Percentiles rank a stretch among this genome's conserved stretches.
phyloP scores from a whole-genome alignment of 2,797 vertebrate genomes.

The Melanotaenia boesemani region DNA sequence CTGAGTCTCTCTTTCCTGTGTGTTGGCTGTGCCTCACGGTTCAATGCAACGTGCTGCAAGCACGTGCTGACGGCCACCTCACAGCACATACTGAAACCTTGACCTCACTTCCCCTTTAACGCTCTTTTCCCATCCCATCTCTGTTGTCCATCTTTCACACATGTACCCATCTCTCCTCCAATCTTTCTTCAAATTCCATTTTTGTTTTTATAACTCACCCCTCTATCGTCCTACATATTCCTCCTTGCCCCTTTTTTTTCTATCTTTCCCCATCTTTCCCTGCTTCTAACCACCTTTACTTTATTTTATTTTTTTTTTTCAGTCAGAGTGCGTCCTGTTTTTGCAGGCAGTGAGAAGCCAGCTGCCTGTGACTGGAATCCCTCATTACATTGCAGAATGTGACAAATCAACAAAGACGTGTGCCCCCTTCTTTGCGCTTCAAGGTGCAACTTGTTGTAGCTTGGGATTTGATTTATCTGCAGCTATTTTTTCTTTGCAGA shows the following conservation, averaged over 20 bases:
- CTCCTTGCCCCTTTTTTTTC: neutral
- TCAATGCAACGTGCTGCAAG: constrained; percentile 53
- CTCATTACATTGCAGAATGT: constrained; percentile 57
- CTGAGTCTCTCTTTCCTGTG: constrained; percentile 31
- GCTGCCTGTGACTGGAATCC: constrained; percentile 64
- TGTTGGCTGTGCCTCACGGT: constrained; percentile 40
- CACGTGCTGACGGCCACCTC: constrained; percentile 59
- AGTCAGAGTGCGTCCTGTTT: constrained; percentile 44
- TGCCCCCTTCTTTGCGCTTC: neutral
- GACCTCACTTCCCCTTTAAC: constrained; percentile 45
- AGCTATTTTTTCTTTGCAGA: neutral
- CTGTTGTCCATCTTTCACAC: constrained; percentile 15
- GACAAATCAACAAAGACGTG: constrained; percentile 68
- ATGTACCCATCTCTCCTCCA: constrained; percentile 3
- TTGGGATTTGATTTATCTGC: constrained; percentile 28
- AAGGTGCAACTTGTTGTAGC: constrained; percentile 35
- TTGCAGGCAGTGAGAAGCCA: constrained; percentile 35
- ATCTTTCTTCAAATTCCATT: constrained; percentile 5
- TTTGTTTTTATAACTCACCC: constrained; percentile 19
- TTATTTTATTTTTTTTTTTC: neutral
- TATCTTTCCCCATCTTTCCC: neutral
- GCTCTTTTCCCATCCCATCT: constrained; percentile 13
- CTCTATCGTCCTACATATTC: constrained; percentile 49
- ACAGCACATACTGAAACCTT: constrained; percentile 55
- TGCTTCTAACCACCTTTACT: constrained; percentile 11